Evolutionary conservation across 35 echinoderm and acorn worm species (phyloP).

Genomic region (Apostichopus parvimensis): DNA sequence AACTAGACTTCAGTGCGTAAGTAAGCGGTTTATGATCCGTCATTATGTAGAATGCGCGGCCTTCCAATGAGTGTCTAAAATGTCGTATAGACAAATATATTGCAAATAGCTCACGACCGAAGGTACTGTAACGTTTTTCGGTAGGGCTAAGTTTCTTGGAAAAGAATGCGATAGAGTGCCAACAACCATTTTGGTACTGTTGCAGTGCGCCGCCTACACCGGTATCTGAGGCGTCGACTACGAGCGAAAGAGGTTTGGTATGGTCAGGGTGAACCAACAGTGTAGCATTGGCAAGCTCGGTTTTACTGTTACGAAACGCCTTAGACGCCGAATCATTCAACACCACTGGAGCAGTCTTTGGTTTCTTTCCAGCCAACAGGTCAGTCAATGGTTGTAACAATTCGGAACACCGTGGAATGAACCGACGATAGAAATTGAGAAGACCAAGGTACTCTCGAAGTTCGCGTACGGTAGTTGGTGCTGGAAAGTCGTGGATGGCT

Average conservation of each 20-base stretch:
- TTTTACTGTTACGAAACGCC: constrained; percentile 22
- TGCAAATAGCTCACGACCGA: constrained; percentile 15
- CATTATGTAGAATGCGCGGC: background rate
- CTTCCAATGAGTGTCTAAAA: constrained; percentile 17
- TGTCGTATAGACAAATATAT: constrained; percentile 27
- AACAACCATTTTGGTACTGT: constrained; percentile 24
- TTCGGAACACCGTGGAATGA: too few species aligned
- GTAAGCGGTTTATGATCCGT: constrained; percentile 52
- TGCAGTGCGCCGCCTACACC: constrained; percentile 69
- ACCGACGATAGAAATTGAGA: too few species aligned
- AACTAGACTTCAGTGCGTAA: background rate
- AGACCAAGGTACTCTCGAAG: constrained; percentile 35
- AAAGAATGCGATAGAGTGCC: constrained; percentile 60
- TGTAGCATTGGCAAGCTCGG: background rate
- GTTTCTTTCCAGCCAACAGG: background rate
- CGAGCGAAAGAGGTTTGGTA: background rate
- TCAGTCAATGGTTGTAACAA: background rate
- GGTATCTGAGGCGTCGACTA: constrained; percentile 60
- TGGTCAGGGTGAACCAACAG: background rate
- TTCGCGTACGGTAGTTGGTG: constrained; percentile 41
- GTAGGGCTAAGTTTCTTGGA: constrained; percentile 52
- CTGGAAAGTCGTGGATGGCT: constrained; percentile 48
- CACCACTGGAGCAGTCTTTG: constrained; percentile 15
- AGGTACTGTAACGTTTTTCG: background rate
- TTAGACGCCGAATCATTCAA: background rate